phyloP scores from a whole-genome alignment of 2,797 vertebrate species.

The Psittacula echo region DNA sequence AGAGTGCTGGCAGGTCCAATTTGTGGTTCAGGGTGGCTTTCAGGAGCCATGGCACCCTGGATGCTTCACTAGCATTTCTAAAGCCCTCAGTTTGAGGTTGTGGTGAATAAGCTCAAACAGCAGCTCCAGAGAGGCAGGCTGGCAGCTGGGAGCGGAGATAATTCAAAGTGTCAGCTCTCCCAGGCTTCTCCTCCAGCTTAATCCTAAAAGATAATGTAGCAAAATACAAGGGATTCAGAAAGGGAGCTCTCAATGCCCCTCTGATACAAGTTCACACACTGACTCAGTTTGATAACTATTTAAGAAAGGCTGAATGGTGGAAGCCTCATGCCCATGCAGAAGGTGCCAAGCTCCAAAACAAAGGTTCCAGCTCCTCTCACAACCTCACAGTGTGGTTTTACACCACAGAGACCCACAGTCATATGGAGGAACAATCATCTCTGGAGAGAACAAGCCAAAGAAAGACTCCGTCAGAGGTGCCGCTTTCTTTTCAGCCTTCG shows the following conservation, averaged over 20 bases:
- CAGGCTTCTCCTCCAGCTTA: not conserved
- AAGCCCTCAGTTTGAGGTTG: not conserved
- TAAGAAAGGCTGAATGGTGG: not conserved
- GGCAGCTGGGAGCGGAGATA: not conserved
- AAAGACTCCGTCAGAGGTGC: not conserved
- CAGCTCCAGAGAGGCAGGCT: not conserved
- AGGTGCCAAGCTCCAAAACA: not conserved
- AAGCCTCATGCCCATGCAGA: not conserved
- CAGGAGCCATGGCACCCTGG: not conserved
- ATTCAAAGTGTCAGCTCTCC: not conserved
- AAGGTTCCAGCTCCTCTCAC: not conserved
- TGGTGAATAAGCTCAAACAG: not conserved
- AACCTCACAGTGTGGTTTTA: not conserved
- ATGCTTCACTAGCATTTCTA: not conserved
- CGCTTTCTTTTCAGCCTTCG: not conserved
- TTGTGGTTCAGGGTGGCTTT: not conserved
- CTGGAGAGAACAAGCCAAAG: not conserved
- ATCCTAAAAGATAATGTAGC: not conserved
- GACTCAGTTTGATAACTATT: not conserved
- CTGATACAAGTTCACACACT: not conserved
- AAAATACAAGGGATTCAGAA: not conserved
- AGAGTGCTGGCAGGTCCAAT: not conserved
- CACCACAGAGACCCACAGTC: not conserved
- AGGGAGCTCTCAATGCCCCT: not conserved
- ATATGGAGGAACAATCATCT: not conserved